Percentiles rank a stretch among this genome's conserved stretches.
Conservation (phyloP, 2,888 invertebrate genomes). For the Eledona agricola region DNA sequence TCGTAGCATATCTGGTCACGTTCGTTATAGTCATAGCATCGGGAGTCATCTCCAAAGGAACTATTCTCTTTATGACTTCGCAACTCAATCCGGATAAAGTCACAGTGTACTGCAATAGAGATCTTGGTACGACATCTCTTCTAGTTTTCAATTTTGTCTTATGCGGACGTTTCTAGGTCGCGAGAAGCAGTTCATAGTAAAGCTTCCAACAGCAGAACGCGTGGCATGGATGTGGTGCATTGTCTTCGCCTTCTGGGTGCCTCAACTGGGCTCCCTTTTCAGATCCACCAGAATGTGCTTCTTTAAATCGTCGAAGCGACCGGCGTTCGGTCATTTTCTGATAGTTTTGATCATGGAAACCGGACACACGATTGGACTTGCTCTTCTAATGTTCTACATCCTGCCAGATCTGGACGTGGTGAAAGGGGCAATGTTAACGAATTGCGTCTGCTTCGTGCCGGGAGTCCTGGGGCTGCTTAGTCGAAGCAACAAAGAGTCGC, state of each 20-base stretch:
- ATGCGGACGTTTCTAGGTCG: conserved; percentile 70
- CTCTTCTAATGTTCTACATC: conserved; percentile 85
- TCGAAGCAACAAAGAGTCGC: conserved; percentile 82
- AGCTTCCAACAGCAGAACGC: conserved; percentile 83
- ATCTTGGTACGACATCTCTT: conserved; percentile 73
- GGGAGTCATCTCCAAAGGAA: conserved; percentile 88
- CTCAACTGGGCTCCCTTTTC: conserved; percentile 87
- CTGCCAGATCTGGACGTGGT: conserved; percentile 93
- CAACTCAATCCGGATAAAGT: conserved; percentile 81
- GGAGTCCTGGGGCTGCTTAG: conserved; percentile 79
- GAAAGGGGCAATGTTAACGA: conserved; percentile 95
- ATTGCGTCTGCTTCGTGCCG: conserved; percentile 93
- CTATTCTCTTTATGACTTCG: conserved; percentile 91
- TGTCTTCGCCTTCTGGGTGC: conserved; percentile 85
- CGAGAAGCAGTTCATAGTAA: conserved; percentile 85
- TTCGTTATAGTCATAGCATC: conserved; percentile 85
- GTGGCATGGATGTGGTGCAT: conserved; percentile 95
- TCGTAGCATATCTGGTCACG: conserved; percentile 84
- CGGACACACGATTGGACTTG: conserved; percentile 86
- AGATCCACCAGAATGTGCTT: conserved; percentile 87
- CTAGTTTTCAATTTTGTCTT: too few species aligned
- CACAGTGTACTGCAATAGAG: conserved; percentile 83
- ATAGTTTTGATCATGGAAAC: conserved; percentile 85
- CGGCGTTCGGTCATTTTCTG: conserved; percentile 72
- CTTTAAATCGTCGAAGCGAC: conserved; percentile 86